Evolutionary conservation across 2,113 vertebrate species (phyloP).

Genomic region (Probosciger aterrimus): DNA sequence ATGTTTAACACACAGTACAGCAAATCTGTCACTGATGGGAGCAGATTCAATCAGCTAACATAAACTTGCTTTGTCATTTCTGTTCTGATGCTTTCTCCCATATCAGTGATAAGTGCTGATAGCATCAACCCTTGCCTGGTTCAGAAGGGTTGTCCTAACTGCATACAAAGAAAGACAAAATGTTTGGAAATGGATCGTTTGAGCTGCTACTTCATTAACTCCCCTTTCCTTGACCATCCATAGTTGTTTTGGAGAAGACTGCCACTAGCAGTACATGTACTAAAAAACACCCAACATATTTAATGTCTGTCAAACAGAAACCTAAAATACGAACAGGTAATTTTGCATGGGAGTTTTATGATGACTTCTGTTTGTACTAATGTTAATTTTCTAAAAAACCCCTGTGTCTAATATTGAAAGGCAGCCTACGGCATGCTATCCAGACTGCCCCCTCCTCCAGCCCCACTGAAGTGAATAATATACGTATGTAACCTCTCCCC

Average conservation of each 20-base stretch:
- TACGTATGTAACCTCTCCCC: slow-evolving; percentile 9
- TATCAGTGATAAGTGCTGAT: neutral
- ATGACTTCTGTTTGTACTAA: slow-evolving; percentile 69
- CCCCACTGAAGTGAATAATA: slow-evolving; percentile 44
- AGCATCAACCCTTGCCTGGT: neutral
- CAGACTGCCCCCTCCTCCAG: slow-evolving; percentile 45
- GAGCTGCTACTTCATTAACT: neutral
- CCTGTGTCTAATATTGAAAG: slow-evolving; percentile 78
- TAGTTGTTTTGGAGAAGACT: neutral
- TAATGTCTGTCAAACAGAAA: slow-evolving; percentile 27
- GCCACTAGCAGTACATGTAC: neutral
- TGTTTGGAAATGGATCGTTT: neutral
- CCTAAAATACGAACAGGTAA: slow-evolving; percentile 43
- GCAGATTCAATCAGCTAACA: neutral
- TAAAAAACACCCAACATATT: neutral
- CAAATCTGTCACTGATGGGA: neutral
- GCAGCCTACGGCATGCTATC: slow-evolving; percentile 45
- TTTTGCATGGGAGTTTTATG: slow-evolving; percentile 62
- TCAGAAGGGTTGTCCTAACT: neutral
- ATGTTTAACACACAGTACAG: rapidly evolving
- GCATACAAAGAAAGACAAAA: neutral
- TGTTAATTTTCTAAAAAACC: slow-evolving; percentile 74
- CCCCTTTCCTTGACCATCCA: neutral
- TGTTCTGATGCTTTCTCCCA: neutral
- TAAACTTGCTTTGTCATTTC: neutral